Base-by-base conservation (phyloP, 64 coral and sea anemone genomes). In the Catalaphyllia jardinei region DNA sequence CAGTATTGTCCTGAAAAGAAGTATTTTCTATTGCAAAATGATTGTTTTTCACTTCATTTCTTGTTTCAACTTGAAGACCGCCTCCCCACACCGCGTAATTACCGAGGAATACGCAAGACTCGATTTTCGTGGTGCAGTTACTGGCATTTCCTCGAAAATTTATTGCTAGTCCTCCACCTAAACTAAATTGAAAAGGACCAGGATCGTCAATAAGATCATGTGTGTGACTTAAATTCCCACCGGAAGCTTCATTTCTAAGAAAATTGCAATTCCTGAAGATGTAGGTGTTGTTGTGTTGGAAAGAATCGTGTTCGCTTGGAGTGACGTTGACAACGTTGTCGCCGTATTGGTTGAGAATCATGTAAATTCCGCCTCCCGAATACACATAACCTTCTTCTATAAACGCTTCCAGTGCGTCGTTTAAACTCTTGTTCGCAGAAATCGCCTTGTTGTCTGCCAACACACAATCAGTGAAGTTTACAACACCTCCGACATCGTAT, bases 11-110 rank as follows among this genome's bases (percentile, higher is more conserved):
- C 8, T 61, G 35, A 79, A 96, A 96, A 13, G 0, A 62, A 39
- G 79, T 79, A 30, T 86, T 51, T 73, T 29, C 46, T 35, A 96
- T 64, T 20, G 33, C 29, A 61, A 96, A 25, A 31, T 3, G 60
- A 61, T 92, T 94, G 4, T 90, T 79, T 29, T 90, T 51, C 25
- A 77, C 50, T 29, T 60, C 14, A 78, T 90, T 10, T 29, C 59
- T 65, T 14, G 73, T 59, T 73, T 92, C 87, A 60, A 89, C 76
- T n/a, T 92, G 90, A 62, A 96, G 64, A 18, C 90, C 94, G 11
- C 94, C 94, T 25, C 94, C 94, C 94, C 90, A 92, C 25, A 74
- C 64, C 15, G 94, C 94, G 2, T 22, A 50, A 62, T 96, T 96
- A 35, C 59, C 63, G 14, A 49, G 19, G 62, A 92, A 92, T 74